A percentile compares a stretch with the other conserved stretches of the same genome.
phyloP scores from a whole-genome alignment of 1,140 invertebrate genomes.

The Nasonia longicornis region DNA sequence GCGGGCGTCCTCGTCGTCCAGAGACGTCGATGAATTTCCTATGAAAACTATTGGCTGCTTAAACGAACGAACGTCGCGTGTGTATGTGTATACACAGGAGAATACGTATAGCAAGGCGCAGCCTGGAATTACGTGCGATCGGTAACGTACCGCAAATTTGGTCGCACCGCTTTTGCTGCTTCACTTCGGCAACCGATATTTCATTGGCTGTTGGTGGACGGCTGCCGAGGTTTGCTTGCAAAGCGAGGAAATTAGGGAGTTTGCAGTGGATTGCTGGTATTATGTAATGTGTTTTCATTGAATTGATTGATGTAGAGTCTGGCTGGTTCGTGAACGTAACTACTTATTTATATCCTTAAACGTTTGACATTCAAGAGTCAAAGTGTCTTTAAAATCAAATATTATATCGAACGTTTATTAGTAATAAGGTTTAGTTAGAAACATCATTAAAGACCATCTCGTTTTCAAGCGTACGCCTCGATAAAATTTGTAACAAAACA shows the following conservation, averaged over 20 bases:
- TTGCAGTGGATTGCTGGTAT: neutral
- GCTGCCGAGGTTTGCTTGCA: neutral
- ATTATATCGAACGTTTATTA: no score
- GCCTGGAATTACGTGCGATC: neutral
- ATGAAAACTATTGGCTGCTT: conserved; percentile 15
- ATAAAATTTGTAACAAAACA: conserved; percentile 20
- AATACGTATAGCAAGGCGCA: neutral
- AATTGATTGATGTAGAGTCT: no score
- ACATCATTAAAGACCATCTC: neutral
- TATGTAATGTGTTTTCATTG: no score
- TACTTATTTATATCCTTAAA: no score
- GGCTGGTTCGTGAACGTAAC: no score
- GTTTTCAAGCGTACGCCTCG: neutral
- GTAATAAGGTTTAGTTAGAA: no score
- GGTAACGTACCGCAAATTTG: neutral
- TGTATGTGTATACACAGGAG: neutral
- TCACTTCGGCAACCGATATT: conserved; percentile 8
- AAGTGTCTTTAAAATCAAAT: no score
- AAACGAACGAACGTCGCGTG: neutral
- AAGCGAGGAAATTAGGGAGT: neutral
- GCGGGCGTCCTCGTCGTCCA: neutral
- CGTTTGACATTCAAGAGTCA: no score
- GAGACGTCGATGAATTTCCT: conserved; percentile 5
- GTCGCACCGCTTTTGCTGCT: neutral
- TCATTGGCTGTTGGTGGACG: neutral